Evolutionary conservation across 2,888 invertebrate species (phyloP).

Genomic region (Ennomos quercinarius): DNA sequence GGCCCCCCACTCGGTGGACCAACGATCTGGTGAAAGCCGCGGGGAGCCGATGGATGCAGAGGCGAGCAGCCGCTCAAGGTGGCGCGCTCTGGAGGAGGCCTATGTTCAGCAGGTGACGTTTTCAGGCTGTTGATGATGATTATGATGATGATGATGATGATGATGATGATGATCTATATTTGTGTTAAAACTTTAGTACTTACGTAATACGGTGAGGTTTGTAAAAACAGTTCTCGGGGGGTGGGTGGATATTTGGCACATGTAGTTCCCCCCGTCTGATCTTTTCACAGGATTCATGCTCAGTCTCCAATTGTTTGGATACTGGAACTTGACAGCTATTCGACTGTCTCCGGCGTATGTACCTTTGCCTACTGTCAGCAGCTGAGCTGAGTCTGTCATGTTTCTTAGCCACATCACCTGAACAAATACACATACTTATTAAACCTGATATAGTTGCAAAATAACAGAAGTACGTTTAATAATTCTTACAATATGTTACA

Average conservation of each 20-base stretch:
- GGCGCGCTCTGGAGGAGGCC: too few relatives aligned
- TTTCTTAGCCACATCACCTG: conserved; percentile 90
- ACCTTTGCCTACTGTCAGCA: conserved; percentile 87
- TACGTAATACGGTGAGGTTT: conserved; percentile 91
- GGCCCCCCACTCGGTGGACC: too few relatives aligned
- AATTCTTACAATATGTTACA: too few relatives aligned
- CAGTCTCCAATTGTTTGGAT: conserved; percentile 89
- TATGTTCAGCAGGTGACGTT: too few relatives aligned
- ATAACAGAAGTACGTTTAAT: too few relatives aligned
- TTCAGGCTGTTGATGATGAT: too few relatives aligned
- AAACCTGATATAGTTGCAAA: too few relatives aligned
- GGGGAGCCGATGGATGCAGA: too few relatives aligned
- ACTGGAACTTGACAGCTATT: conserved; percentile 88
- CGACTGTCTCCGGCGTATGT: conserved; percentile 88
- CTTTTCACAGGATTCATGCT: conserved; percentile 89
- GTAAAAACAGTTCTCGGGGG: conserved; percentile 91
- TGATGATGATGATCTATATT: too few relatives aligned
- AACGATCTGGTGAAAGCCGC: too few relatives aligned
- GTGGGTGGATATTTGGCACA: conserved; percentile 93
- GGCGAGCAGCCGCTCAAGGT: too few relatives aligned
- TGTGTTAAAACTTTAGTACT: conserved; percentile 55
- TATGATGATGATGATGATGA: too few relatives aligned
- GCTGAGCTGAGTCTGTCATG: conserved; percentile 86
- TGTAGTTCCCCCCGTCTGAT: conserved; percentile 90
- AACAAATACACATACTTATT: not conserved